Percentiles rank a stretch among this genome's conserved stretches.
These are phyloP conservation scores for Watersipora subatra DNA, from an alignment of 1,140 invertebrate species.

Conservation along the genomic window DNA sequence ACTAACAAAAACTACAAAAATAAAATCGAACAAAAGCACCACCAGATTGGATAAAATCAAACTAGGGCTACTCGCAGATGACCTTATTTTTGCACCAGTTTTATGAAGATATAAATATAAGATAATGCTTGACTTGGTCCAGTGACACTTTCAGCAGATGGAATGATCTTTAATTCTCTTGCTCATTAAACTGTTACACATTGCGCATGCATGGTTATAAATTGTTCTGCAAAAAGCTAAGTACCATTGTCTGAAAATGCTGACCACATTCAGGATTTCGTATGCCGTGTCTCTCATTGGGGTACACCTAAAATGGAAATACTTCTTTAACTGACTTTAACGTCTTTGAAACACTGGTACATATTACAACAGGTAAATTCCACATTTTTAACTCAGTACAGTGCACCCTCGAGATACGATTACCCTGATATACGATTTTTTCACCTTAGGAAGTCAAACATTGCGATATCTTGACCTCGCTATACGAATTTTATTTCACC, in stretches of 20 bases:
- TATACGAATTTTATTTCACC: background rate
- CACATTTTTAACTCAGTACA: background rate
- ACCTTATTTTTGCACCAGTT: background rate
- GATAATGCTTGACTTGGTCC: background rate
- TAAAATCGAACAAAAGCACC: no score
- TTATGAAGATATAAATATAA: background rate
- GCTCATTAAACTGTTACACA: no score
- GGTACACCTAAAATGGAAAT: conserved; percentile 54
- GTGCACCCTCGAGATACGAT: no score
- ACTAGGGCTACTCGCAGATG: background rate
- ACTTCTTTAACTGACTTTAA: background rate
- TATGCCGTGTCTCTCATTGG: conserved; percentile 83
- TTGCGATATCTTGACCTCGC: background rate
- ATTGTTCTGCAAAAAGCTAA: conserved; percentile 81
- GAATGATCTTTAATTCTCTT: no score
- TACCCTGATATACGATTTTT: no score
- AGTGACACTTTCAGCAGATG: background rate
- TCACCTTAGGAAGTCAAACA: no score
- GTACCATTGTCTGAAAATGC: conserved; percentile 83
- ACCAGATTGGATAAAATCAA: background rate
- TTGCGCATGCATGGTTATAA: no score
- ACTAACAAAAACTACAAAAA: no score
- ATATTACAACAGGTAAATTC: background rate
- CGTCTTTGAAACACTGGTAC: background rate
- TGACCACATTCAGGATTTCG: conserved; percentile 81